These are phyloP conservation scores for Oscheius myriophilus DNA, from an alignment of 2,888 invertebrate species.

Conservation along the genomic window DNA sequence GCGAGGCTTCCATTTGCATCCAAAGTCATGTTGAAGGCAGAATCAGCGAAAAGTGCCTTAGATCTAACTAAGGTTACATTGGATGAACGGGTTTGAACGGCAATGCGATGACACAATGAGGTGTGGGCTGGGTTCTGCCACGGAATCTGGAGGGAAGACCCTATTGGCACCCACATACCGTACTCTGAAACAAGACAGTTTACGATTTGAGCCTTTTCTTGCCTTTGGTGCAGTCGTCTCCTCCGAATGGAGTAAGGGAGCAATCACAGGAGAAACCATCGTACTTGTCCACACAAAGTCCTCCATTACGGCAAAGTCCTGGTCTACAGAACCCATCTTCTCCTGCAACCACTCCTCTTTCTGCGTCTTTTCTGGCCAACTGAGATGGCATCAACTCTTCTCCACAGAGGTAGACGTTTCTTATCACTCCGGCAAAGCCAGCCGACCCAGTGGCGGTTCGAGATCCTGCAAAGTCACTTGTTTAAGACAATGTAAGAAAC, in stretches of 20 bases:
- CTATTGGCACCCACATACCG: conserved; percentile 66
- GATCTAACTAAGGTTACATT: conserved; percentile 59
- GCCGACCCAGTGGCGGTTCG: conserved; percentile 57
- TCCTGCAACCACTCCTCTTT: conserved; percentile 47
- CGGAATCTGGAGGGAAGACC: conserved; percentile 64
- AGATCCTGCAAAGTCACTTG: too few relatives aligned
- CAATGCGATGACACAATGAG: conserved; percentile 65
- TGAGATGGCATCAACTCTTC: conserved; percentile 54
- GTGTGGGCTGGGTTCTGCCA: conserved; percentile 69
- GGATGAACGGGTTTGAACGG: conserved; percentile 49
- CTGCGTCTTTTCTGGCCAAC: conserved; percentile 53
- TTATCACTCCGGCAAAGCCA: conserved; percentile 66
- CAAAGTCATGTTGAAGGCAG: conserved; percentile 65
- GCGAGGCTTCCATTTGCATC: conserved; percentile 53
- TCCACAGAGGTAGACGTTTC: conserved; percentile 66
- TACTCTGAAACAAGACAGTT: conserved; percentile 51
- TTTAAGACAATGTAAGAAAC: too few relatives aligned
- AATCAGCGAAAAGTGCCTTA: conserved; percentile 64
- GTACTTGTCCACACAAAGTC: conserved; percentile 63
- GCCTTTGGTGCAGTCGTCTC: conserved; percentile 64
- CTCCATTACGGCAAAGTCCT: conserved; percentile 61
- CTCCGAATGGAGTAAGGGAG: conserved; percentile 65
- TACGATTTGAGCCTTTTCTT: not conserved
- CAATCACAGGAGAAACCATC: conserved; percentile 68
- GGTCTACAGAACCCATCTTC: conserved; percentile 60